These are phyloP conservation scores for Mormyrus proboscirostris DNA, from an alignment of 2,797 vertebrate genomes.

Conservation along the genomic window DNA sequence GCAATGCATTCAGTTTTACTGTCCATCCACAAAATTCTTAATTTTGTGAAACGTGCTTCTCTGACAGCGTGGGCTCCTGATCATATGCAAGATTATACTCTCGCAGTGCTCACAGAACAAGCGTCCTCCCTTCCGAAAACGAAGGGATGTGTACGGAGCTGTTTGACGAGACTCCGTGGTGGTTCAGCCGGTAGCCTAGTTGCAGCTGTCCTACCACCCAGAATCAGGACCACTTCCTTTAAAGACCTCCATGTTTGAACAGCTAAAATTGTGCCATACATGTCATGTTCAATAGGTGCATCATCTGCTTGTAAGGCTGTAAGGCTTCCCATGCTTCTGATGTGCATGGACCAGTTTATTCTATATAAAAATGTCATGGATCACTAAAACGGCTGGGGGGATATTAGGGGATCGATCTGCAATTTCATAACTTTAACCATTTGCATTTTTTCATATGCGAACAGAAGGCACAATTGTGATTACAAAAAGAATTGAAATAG, in stretches of 20 bases:
- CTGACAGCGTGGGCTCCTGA: not conserved
- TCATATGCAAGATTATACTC: not conserved
- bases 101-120: not conserved
- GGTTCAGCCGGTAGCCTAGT: not conserved
- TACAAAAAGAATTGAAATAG: not conserved
- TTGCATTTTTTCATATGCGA: not conserved
- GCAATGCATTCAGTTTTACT: not conserved
- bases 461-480: not conserved
- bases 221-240: not conserved
- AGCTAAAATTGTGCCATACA: not conserved
- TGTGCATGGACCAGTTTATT: not conserved
- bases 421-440: not conserved
- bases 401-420: not conserved
- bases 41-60: not conserved
- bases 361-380: not conserved
- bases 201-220: not conserved
- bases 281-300: not conserved
- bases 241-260: not conserved
- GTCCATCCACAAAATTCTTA: not conserved
- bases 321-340: not conserved
- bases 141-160: not conserved
- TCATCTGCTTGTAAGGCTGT: not conserved
- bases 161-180: not conserved
- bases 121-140: not conserved
- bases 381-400: not conserved